Evolutionary conservation across 2,113 vertebrate species (phyloP).

Genomic region (Chaetura pelagica): DNA sequence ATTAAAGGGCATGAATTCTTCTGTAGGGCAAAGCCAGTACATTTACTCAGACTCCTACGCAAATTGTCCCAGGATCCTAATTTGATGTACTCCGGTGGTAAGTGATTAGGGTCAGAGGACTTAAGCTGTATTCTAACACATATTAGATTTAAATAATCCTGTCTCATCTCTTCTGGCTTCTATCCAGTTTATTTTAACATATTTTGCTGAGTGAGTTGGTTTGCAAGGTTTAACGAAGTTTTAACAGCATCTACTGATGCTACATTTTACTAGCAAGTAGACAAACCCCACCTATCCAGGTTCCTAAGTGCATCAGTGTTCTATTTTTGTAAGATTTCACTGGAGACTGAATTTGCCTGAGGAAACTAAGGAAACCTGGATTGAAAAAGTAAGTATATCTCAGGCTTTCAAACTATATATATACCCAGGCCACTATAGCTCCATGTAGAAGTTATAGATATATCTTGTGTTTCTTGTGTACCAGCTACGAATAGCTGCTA

Average conservation of each 20-base stretch:
- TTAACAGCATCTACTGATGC: neutral
- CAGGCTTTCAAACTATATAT: neutral
- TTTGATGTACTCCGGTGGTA: constrained; percentile 20
- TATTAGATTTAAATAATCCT: constrained; percentile 72
- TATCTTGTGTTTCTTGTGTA: neutral
- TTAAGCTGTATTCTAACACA: constrained; percentile 69
- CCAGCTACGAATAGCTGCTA: neutral
- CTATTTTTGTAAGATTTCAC: neutral
- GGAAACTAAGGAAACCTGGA: neutral
- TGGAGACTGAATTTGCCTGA: neutral
- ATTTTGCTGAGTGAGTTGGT: constrained; percentile 37
- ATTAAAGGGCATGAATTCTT: neutral
- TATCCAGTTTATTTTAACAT: constrained; percentile 45
- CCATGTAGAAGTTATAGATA: neutral
- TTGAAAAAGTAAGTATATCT: neutral
- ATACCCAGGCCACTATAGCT: neutral
- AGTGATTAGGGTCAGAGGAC: constrained; percentile 68
- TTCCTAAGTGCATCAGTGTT: neutral
- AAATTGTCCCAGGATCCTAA: constrained; percentile 55
- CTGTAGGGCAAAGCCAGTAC: neutral
- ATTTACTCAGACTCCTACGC: neutral
- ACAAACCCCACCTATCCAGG: neutral
- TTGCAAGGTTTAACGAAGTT: constrained; percentile 28
- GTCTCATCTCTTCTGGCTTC: constrained; percentile 60
- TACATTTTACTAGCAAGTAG: neutral